Evolutionary conservation across 2,888 invertebrate species (phyloP), one percentile per base, ranked within the genome.

Genomic region (Mimumesa dahlbomi): DNA sequence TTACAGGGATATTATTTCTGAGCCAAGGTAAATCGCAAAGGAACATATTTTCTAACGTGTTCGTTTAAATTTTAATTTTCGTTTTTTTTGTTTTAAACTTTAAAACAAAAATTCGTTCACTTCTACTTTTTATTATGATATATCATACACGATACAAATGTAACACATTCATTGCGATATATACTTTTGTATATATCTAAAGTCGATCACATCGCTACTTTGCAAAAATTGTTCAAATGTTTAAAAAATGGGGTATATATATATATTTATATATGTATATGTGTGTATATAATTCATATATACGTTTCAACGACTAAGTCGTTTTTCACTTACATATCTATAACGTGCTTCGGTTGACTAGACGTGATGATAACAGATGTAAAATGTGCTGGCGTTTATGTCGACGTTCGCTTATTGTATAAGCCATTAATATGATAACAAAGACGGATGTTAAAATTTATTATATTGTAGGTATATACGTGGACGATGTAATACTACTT

Each of bases 401-500:
- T n/a, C n/a, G n/a, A n/a, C n/a, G 6, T 22, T 58, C 19, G 58
- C 69, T 69, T 67, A 65, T 69, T 42, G 25, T 31, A 52, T 67
- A 59, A 61, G 57, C 18, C 13, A 43, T 61, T 54, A 29, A 49
- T 38, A 38, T 50, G 48, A n/a, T 25, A 57, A 65, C 22, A 48
- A 21, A 22, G 9, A 52, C 22, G 3, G 19, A 62, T 18, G 21
- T 40, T 11, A 57, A n/a, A 45, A 65, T 67, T 83, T 85, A n/a
- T n/a, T n/a, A 88, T 73, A 87, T 86, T 54, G 85, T 86, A 29
- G 87, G 87, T 62, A 86, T 82, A 70, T 88, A 87, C 22, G 87
- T 82, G 50, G 86, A 81, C 2, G 87, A 81, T 16, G 85, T 65
- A 14, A 85, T 81, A 52, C 84, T 86, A 69, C 81, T 83, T 73